Base-by-base conservation (phyloP, 1,140 invertebrate species). In the Zaprionus vittiger region DNA sequence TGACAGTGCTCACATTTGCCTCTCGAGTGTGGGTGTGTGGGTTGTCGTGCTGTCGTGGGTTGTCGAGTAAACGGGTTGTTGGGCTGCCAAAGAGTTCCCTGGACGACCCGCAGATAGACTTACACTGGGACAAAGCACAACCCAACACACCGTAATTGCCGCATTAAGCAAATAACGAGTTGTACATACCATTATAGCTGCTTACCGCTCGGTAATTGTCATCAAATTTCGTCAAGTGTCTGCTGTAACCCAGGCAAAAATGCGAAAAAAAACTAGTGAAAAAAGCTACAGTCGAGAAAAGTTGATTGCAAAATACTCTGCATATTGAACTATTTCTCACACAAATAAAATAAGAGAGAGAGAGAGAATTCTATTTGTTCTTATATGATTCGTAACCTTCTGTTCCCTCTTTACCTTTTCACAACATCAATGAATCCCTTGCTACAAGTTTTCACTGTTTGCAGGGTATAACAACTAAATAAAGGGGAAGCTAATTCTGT, bases 131-230 rank as follows among this genome's bases (percentile, higher is more conserved):
- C 76, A 79, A 74, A 59, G 71, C 66, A 44, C 28, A 61, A 67
- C 38, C 65, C 65, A 81, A 76, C 47, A 34, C 59, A 80, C 55
- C 54, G 66, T 89, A 87, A 87, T 87, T 86, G 79, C 71, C 65
- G 55, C 84, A 89, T 87, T 87, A 89, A 76, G 77, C 83, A 69
- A 78, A 78, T 74, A 87, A 62, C 68, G 71, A 77, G 64, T 49
- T 72, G 56, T 54, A 62, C 54, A 65, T 52, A 47, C 20, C 64
- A 41, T 54, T 66, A 63, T 59, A 55, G 60, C 44, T 57, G 56
- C 64, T 73, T 71, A 54, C 62, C 55, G 22, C 59, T 76, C n/a
- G 22, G 55, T 73, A 76, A 77, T 73, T 90, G 62, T 49, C 63
- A 65, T 84, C 87, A 63, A 65, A 81, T 85, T 81, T 90, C 81